Conservation (phyloP, 2,797 vertebrate genomes). For the Enteromius viviparus region DNA sequence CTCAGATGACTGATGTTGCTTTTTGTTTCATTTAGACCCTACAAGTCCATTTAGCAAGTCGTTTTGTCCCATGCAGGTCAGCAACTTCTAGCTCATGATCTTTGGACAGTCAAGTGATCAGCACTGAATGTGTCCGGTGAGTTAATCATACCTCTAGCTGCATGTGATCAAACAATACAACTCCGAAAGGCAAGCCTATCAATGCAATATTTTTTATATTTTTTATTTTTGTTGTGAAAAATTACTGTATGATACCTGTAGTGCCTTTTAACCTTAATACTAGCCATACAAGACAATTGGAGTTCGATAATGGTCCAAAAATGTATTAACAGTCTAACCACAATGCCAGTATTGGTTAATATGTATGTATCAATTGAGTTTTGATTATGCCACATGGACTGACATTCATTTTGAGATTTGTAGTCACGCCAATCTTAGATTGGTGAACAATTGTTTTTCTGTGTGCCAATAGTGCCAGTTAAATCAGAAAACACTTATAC, state of each 20-base stretch:
- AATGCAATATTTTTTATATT: slow-evolving; percentile 54
- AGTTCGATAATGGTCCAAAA: background rate
- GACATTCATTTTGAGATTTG: slow-evolving; percentile 2
- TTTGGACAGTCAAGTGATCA: background rate
- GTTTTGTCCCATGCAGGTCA: background rate
- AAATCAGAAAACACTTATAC: background rate
- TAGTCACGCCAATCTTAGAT: background rate
- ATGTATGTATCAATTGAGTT: slow-evolving; percentile 1
- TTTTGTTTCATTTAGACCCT: slow-evolving; percentile 3
- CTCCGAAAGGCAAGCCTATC: slow-evolving; percentile 41
- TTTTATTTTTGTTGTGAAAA: slow-evolving; percentile 37
- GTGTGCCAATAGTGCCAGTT: slow-evolving; percentile 17
- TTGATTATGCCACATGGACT: background rate
- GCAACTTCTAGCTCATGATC: background rate
- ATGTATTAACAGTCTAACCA: slow-evolving; percentile 36
- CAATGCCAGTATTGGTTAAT: slow-evolving; percentile 24
- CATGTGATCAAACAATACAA: slow-evolving; percentile 5
- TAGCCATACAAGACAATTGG: background rate
- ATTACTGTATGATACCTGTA: slow-evolving; percentile 25
- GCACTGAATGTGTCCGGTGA: background rate
- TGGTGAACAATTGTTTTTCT: background rate
- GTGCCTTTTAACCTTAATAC: slow-evolving; percentile 53
- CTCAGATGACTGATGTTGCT: background rate
- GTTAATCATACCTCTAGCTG: slow-evolving; percentile 20
- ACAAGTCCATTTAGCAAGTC: background rate